Base-by-base conservation (phyloP, 2,888 invertebrate genomes). In the Laothoe populi region DNA sequence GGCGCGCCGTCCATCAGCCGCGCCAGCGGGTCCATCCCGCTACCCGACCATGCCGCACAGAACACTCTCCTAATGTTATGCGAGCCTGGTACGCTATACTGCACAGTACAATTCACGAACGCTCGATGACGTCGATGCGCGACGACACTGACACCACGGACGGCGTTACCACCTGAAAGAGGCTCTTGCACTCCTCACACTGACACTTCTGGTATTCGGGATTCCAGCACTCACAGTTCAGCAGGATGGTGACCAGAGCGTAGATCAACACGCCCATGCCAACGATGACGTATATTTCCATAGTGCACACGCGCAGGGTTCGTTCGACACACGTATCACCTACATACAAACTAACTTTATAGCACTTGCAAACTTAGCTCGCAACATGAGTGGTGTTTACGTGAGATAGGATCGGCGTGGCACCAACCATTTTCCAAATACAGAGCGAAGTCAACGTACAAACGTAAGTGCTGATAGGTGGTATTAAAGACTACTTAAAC, bases 21-120 rank as follows among this genome's bases (percentile, higher is more conserved):
- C 84, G 97, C 96, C 90, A 97, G 90, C 77, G 96, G 96, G 94
- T 97, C 97, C 97, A 97, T 97, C 86, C 83, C 81, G 73, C 70
- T 31, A 53, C 53, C 19, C 53, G 35, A n/a, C 19, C 53, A 53
- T 53, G 11, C 35, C 35, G 19, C 19, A 16, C 53, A 5, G 4
- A 35, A 19, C 31, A 21, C 53, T 10, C 10, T 11, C 21, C 7
- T 8, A 58, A 24, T 40, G 38, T 42, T 42, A 24, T 38, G 24
- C 24, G 24, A 13, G 4, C 35, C 42, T 58, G 26, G 19, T 31
- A 45, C 19, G 10, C 45, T 4, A 13, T 31, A 45, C 44, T n/a
- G 16, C 24, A 57, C 63, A 59, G 57, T 49, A 62, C 5, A 59
- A 19, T 66, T 75, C 68, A 84, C 35, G 81, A 76, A 21, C 77